These are phyloP conservation scores for Cremastobaeus sp. DNA, from an alignment of 2,888 invertebrate species.

Conservation along the genomic window DNA sequence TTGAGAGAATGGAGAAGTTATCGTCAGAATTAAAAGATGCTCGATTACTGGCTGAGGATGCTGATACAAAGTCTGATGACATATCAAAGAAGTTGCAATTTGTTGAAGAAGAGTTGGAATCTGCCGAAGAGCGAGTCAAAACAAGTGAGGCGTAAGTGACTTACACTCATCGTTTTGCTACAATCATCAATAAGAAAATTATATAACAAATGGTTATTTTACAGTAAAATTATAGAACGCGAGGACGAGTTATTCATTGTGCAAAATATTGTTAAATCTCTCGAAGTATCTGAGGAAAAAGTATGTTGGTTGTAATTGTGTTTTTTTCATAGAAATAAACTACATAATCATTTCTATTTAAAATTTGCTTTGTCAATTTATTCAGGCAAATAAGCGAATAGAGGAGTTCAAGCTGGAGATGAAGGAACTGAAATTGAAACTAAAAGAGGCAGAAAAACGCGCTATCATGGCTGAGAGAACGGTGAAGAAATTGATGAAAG, in stretches of 20 bases:
- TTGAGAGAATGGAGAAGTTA: conserved; percentile 83
- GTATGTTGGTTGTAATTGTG: conserved; percentile 61
- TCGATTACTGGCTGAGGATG: conserved; percentile 84
- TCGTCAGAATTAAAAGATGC: conserved; percentile 85
- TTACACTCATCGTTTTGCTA: neutral
- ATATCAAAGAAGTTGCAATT: conserved; percentile 84
- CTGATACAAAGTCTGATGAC: conserved; percentile 86
- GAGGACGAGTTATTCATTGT: conserved; percentile 77
- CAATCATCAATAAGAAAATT: conserved; percentile 1
- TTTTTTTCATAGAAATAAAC: neutral
- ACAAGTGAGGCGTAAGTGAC: conserved; percentile 81
- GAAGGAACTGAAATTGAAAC: conserved; percentile 71
- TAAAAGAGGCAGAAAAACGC: conserved; percentile 76
- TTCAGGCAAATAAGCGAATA: conserved; percentile 75
- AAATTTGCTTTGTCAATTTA: neutral
- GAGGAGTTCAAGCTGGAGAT: conserved; percentile 75
- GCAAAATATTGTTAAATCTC: conserved; percentile 76
- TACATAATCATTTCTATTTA: neutral
- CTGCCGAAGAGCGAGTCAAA: conserved; percentile 84
- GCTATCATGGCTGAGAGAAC: conserved; percentile 74
- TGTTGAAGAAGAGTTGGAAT: conserved; percentile 84
- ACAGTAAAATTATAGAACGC: conserved; percentile 76
- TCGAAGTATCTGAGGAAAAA: conserved; percentile 77
- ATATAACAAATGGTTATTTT: no score
- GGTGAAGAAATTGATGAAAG: conserved; percentile 73